Evolutionary conservation across 2,888 invertebrate species (phyloP), one percentile per base, ranked within the genome.

Genomic region (Drosophila heteroneura): DNA sequence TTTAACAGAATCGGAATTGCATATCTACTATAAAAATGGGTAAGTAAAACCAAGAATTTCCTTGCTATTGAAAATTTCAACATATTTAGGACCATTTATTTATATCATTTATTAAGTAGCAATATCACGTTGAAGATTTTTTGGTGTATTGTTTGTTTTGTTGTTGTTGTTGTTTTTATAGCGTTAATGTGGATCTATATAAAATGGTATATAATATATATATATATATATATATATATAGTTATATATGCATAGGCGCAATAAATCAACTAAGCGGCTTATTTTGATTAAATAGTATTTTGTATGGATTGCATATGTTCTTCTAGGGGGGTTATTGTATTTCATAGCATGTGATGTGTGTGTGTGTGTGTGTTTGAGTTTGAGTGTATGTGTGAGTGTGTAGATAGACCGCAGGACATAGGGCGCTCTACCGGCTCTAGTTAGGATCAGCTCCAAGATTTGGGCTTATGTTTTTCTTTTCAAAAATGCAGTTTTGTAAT

Each of bases 111-210:
- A 59, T 83, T 85, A 74, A 73, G 74, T 87, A 83, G 79, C 85
- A 79, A 88, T 85, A 85, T 85, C 88, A 85, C 85, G 85, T 85
- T 88, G 83, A 88, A 83, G 85, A 85, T 74, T 83, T 76, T 73
- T 77, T 74, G 52, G 72, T 74, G 52, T 65, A 49, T 62, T 62
- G 64, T 66, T 12, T 39, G 28, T 28, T 57, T 57, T 57, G 66
- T 12, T 66, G 71, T 64, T 59, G 68, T 57, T 73, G 61, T 59
- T 61, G 52, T 79, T 52, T 71, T 75, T 26, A 64, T 83, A 66
- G 83, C 74, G 59, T 70, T 83, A 77, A 59, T 70, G 49, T 73
- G 52, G 70, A 71, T 68, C 67, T 60, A 69, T 74, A 59, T 79
- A 64, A 68, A 70, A 70, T 52, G 66, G 52, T 64, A 37, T 41